A percentile compares a stretch with the other conserved stretches of the same genome.
phyloP scores from a whole-genome alignment of 2,888 invertebrate genomes.

The Brassicogethes aeneus region DNA sequence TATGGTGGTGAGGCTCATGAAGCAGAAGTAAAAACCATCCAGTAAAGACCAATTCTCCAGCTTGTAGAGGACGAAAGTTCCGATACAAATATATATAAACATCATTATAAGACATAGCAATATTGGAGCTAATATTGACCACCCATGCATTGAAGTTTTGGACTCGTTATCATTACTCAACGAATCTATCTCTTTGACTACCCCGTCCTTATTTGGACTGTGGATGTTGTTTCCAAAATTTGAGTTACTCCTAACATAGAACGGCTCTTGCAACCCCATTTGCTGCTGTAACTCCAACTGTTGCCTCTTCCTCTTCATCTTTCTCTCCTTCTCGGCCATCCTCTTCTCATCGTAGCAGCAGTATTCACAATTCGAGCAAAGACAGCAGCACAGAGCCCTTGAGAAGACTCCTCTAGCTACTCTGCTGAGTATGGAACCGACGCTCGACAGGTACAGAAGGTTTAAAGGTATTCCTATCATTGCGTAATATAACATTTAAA shows the following conservation, averaged over 20 bases:
- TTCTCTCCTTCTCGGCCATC: slow-evolving; percentile 78
- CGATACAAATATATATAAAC: slow-evolving; percentile 84
- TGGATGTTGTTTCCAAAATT: slow-evolving; percentile 42
- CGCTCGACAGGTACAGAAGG: slow-evolving; percentile 77
- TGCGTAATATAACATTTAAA: too few species aligned
- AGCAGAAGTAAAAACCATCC: slow-evolving; percentile 91
- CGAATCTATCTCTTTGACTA: slow-evolving; percentile 54
- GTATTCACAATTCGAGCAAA: slow-evolving; percentile 80
- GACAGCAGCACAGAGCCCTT: slow-evolving; percentile 73
- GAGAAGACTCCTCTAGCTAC: slow-evolving; percentile 81
- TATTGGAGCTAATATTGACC: slow-evolving; percentile 83
- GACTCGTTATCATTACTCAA: slow-evolving; percentile 63
- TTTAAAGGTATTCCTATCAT: slow-evolving; percentile 81
- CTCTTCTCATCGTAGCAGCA: slow-evolving; percentile 81
- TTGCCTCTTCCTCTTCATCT: slow-evolving; percentile 75
- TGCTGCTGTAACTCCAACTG: slow-evolving; percentile 63
- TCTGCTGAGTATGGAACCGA: slow-evolving; percentile 73
- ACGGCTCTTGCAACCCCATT: slow-evolving; percentile 48
- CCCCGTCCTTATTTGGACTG: slow-evolving; percentile 44
- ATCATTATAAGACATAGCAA: slow-evolving; percentile 82
- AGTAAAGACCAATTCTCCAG: slow-evolving; percentile 85
- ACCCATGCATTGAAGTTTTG: slow-evolving; percentile 64
- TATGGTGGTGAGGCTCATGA: slow-evolving; percentile 89
- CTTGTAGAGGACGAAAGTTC: slow-evolving; percentile 78
- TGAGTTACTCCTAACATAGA: slow-evolving; percentile 50